A percentile compares a stretch with the other conserved stretches of the same genome.
These are phyloP conservation scores for Onychostruthus taczanowskii DNA, from an alignment of 2,113 vertebrate species.

Conservation along the genomic window DNA sequence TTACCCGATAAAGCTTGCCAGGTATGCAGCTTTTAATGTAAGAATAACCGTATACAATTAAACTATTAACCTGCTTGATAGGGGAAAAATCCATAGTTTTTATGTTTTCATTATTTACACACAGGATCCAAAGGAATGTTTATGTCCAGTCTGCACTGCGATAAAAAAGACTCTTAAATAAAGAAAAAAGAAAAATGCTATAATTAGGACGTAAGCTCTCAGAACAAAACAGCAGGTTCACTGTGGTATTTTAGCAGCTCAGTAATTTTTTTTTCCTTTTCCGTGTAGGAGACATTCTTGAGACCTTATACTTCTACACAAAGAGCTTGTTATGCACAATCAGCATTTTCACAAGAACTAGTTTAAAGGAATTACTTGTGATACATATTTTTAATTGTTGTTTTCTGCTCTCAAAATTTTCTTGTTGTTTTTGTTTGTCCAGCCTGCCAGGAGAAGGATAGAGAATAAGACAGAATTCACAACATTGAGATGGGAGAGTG, in stretches of 20 bases:
- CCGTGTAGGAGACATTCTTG: background rate
- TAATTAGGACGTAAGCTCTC: constrained; percentile 55
- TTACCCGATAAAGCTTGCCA: constrained; percentile 90
- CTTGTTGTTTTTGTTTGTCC: background rate
- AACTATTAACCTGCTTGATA: constrained; percentile 86
- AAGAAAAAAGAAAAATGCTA: constrained; percentile 63
- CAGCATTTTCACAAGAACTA: background rate
- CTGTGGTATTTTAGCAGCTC: constrained; percentile 54
- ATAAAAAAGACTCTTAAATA: constrained; percentile 59
- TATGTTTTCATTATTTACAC: constrained; percentile 73
- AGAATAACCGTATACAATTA: constrained; percentile 95
- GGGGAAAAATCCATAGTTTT: constrained; percentile 70
- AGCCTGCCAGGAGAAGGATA: background rate
- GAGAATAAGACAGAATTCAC: background rate
- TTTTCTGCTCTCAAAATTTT: background rate
- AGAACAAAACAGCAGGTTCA: constrained; percentile 39
- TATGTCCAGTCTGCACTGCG: constrained; percentile 18
- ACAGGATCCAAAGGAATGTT: constrained; percentile 62
- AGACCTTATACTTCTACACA: constrained; percentile 3
- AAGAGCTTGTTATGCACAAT: constrained; percentile 11
- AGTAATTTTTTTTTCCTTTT: constrained; percentile 63
- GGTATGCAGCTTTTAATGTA: constrained; percentile 90
- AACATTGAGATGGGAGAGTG: background rate
- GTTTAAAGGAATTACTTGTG: background rate
- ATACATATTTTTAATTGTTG: background rate